These are phyloP conservation scores for Trichomalopsis sarcophagae DNA, from an alignment of 1,140 invertebrate species.

Conservation along the genomic window DNA sequence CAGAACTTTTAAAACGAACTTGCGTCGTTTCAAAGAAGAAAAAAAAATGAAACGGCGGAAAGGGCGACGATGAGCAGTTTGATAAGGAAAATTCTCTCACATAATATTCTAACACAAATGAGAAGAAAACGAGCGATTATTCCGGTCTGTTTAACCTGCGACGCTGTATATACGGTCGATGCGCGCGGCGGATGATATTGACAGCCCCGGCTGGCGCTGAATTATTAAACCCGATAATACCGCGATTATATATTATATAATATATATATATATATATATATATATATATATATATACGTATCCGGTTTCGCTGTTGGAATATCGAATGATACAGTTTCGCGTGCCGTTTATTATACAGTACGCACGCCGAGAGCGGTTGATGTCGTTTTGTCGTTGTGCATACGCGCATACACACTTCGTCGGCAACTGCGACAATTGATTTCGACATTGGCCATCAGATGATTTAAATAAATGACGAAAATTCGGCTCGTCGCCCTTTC, in stretches of 20 bases:
- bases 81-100: background rate
- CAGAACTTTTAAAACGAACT: background rate
- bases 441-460: background rate
- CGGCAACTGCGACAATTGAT: background rate
- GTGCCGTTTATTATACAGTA: background rate
- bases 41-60: background rate
- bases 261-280: too few relatives aligned
- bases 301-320: background rate
- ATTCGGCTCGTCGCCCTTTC: background rate
- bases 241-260: slow-evolving; percentile 12
- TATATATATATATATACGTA: background rate
- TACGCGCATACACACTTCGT: background rate
- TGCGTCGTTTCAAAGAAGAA: background rate
- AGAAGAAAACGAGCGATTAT: background rate
- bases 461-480: background rate
- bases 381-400: background rate
- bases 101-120: background rate
- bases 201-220: background rate
- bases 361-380: background rate
- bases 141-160: background rate
- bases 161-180: background rate
- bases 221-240: slow-evolving; percentile 38
- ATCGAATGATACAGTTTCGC: slow-evolving; percentile 6
- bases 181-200: background rate
- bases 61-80: background rate